Evolutionary conservation across 1,140 invertebrate species (phyloP).

Genomic region (Drosophila setifemur): DNA sequence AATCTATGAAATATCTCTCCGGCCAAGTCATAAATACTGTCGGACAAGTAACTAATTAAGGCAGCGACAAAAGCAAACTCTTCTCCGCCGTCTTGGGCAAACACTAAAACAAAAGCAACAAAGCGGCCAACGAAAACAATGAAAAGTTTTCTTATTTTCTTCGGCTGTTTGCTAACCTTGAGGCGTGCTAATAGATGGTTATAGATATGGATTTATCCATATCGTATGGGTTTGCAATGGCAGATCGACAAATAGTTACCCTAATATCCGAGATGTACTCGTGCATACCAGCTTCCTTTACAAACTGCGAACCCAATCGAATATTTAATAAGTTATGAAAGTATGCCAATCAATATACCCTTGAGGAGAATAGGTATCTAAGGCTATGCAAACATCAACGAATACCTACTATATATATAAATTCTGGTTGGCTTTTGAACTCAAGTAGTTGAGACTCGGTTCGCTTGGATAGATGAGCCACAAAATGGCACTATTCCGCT

Average conservation of each 20-base stretch:
- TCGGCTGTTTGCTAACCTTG: constrained; percentile 51
- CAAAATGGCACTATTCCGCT: constrained; percentile 10
- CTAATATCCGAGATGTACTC: too few species aligned
- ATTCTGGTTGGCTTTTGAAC: constrained; percentile 50
- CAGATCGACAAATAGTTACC: not conserved
- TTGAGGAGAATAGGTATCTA: not conserved
- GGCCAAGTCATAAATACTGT: not conserved
- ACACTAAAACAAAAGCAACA: constrained; percentile 13
- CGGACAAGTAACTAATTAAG: constrained; percentile 50
- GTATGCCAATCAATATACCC: constrained; percentile 7
- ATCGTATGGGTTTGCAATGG: too few species aligned
- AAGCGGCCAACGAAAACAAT: constrained; percentile 29
- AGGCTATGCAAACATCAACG: not conserved
- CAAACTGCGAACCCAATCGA: not conserved
- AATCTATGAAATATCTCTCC: constrained; percentile 13
- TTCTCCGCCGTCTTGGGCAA: constrained; percentile 4
- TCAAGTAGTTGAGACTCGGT: constrained; percentile 33
- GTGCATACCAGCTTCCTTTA: too few species aligned
- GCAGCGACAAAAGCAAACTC: constrained; percentile 18
- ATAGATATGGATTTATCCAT: constrained; percentile 38
- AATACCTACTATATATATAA: constrained; percentile 25
- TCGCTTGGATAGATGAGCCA: constrained; percentile 1
- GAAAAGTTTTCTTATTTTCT: constrained; percentile 31
- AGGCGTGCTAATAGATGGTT: constrained; percentile 43
- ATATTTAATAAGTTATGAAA: not conserved